A percentile compares a stretch with the other conserved stretches of the same genome.
Conservation (phyloP, 2,797 vertebrate species). For the Emys orbicularis region DNA sequence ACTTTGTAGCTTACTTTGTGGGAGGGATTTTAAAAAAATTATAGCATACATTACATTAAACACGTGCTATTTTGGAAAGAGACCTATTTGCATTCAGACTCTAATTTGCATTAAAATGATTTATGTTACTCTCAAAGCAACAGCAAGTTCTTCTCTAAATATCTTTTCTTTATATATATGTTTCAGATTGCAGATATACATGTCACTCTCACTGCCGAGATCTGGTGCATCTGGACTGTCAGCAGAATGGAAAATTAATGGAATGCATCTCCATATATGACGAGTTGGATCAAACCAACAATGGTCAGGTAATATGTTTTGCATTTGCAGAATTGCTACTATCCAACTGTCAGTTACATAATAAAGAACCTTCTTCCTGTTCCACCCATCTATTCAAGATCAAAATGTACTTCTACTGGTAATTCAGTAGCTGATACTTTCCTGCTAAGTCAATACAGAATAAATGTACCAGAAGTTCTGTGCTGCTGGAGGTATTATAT, state of each 20-base stretch:
- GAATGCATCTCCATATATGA: conserved; percentile 41
- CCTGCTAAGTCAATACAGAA: background rate
- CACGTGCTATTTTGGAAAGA: background rate
- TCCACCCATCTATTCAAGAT: rapidly evolving
- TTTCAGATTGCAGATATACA: conserved; percentile 81
- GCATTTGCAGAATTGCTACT: background rate
- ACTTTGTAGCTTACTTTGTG: background rate
- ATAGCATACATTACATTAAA: background rate
- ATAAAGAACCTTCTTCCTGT: background rate
- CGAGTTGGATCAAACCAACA: conserved; percentile 47
- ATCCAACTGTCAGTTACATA: background rate
- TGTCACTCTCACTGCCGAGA: conserved; percentile 82
- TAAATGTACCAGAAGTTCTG: background rate
- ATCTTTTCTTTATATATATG: background rate
- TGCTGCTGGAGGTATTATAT: background rate
- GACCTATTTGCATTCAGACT: background rate
- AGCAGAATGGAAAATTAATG: conserved; percentile 74
- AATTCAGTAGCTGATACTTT: background rate
- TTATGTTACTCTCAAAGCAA: background rate
- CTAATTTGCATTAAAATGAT: background rate
- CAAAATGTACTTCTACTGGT: background rate
- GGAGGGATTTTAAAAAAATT: background rate
- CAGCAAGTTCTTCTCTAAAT: conserved; percentile 2
- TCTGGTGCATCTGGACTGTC: conserved; percentile 81
- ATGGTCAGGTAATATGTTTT: conserved; percentile 59